These are phyloP conservation scores for Hipparchia sbordonii DNA, from an alignment of 2,888 invertebrate genomes.

Conservation along the genomic window DNA sequence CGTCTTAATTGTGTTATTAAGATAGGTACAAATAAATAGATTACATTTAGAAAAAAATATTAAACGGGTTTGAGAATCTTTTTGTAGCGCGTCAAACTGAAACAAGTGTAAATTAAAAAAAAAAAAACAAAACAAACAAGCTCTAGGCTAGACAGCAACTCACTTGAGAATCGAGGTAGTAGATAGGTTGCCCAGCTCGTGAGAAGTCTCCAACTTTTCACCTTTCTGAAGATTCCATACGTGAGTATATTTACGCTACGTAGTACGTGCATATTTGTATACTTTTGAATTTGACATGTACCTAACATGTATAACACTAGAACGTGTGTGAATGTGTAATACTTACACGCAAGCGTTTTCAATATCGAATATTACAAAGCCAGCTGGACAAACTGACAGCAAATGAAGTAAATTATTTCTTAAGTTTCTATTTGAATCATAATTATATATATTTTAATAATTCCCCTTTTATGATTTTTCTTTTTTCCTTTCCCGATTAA, in stretches of 20 bases:
- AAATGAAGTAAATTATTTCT: slow-evolving; percentile 54
- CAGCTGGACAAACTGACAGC: slow-evolving; percentile 71
- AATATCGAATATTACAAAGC: slow-evolving; percentile 49
- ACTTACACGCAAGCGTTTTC: slow-evolving; percentile 45
- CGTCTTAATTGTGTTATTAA: background rate
- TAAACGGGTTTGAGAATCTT: no score
- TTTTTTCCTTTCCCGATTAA: no score
- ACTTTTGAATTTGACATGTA: slow-evolving; percentile 10
- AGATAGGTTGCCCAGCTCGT: background rate
- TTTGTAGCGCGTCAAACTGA: no score
- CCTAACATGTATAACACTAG: background rate
- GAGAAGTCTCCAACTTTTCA: background rate
- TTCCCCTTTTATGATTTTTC: no score
- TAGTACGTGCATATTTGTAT: slow-evolving; percentile 23
- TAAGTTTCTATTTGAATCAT: slow-evolving; percentile 19
- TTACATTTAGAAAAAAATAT: no score
- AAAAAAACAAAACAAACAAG: no score
- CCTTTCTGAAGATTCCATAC: slow-evolving; percentile 15
- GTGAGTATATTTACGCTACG: slow-evolving; percentile 33
- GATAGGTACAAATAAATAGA: no score
- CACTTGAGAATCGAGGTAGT: background rate
- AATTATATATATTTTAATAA: no score
- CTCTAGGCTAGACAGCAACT: no score
- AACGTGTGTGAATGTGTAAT: slow-evolving; percentile 36
- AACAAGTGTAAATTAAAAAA: no score